These are phyloP conservation scores for Nyleta sp. DNA, from an alignment of 2,888 invertebrate species.

Conservation along the genomic window DNA sequence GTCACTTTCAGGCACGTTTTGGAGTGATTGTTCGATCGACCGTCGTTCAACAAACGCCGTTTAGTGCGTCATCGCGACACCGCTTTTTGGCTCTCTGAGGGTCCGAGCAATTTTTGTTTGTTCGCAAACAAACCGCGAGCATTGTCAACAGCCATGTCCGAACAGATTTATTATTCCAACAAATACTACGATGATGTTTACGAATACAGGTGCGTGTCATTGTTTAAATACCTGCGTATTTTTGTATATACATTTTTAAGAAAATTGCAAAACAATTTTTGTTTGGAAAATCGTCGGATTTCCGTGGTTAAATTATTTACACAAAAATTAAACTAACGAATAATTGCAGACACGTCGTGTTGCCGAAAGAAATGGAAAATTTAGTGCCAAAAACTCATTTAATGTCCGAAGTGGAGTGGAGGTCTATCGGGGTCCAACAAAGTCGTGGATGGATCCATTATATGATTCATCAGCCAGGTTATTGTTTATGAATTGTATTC, in stretches of 20 bases:
- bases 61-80: too few species aligned
- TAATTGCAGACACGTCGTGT: constrained; percentile 92
- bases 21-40: background rate
- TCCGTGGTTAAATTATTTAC: too few species aligned
- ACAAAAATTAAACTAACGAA: too few species aligned
- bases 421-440: constrained; percentile 97
- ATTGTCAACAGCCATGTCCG: constrained; percentile 35
- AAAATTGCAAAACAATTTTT: too few species aligned
- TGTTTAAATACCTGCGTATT: too few species aligned
- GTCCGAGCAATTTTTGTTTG: background rate
- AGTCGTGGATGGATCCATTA: constrained; percentile 99
- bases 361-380: constrained; percentile 96
- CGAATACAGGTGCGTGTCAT: constrained; percentile 60
- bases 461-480: constrained; percentile 97
- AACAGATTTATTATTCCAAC: constrained; percentile 57
- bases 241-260: background rate
- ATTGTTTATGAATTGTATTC: constrained; percentile 1
- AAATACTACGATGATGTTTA: constrained; percentile 62
- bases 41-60: background rate
- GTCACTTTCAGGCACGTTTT: too few species aligned
- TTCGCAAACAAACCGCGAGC: background rate
- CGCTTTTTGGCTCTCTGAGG: background rate
- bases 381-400: constrained; percentile 95
- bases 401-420: constrained; percentile 97
- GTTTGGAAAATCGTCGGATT: too few species aligned